Percentiles rank a stretch among this genome's conserved stretches.
Evolutionary conservation across 2,888 invertebrate species (phyloP).

Genomic region (Lithophane semibrunnea): DNA sequence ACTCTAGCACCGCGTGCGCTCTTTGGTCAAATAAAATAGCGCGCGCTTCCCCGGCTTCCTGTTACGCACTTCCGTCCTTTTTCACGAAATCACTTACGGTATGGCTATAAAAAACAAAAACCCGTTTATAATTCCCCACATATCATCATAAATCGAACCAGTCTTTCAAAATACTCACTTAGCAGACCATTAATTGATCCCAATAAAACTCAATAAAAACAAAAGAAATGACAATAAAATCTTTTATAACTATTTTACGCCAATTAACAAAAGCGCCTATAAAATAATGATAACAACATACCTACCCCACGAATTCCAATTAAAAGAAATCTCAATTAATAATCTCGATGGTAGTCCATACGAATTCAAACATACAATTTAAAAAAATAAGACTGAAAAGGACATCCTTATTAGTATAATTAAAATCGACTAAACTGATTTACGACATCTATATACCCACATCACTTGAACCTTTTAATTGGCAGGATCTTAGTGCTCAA

Average conservation of each 20-base stretch:
- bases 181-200: constrained; percentile 1
- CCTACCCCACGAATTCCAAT: constrained; percentile 55
- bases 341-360: constrained; percentile 61
- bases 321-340: constrained; percentile 65
- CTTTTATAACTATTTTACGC: constrained; percentile 46
- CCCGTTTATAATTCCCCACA: too few species aligned
- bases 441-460: constrained; percentile 79
- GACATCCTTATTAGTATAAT: constrained; percentile 83
- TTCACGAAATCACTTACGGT: too few species aligned
- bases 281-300: constrained; percentile 51
- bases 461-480: constrained; percentile 83
- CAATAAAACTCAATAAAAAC: constrained; percentile 37
- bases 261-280: constrained; percentile 31
- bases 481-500: constrained; percentile 78
- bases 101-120: background rate
- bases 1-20: too few species aligned
- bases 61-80: too few species aligned
- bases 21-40: too few species aligned
- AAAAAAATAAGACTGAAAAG: constrained; percentile 72
- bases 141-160: constrained; percentile 10
- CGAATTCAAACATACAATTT: constrained; percentile 71
- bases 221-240: constrained; percentile 29
- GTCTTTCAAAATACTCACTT: constrained; percentile 7
- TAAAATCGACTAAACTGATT: constrained; percentile 82
- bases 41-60: too few species aligned